Conservation (phyloP, 2,797 vertebrate species). For the Lutjanus argentimaculatus region DNA sequence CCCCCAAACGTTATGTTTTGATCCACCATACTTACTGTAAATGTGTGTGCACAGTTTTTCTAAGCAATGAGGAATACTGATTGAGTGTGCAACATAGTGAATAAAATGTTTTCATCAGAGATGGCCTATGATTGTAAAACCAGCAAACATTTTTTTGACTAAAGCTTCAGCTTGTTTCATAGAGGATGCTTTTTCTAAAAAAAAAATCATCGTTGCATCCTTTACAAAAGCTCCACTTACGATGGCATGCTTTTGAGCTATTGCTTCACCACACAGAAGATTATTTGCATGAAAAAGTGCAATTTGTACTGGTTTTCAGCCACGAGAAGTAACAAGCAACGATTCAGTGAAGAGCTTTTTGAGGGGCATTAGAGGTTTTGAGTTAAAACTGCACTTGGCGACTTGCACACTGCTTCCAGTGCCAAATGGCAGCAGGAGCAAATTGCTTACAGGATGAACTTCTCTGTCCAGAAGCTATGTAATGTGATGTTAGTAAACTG, state of each 20-base stretch:
- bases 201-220: not conserved
- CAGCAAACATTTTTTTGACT: not conserved
- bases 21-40: not conserved
- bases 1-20: not conserved
- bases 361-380: slow-evolving; percentile 12
- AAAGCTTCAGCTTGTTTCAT: not conserved
- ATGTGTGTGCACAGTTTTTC: not conserved
- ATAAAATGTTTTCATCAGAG: too few species aligned
- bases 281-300: slow-evolving; percentile 8
- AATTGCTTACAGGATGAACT: slow-evolving; percentile 33
- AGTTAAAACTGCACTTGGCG: slow-evolving; percentile 34
- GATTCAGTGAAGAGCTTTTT: slow-evolving; percentile 6
- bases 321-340: not conserved
- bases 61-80: not conserved
- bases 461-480: slow-evolving; percentile 18
- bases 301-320: slow-evolving; percentile 7
- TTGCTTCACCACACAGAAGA: not conserved
- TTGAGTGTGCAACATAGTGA: not conserved
- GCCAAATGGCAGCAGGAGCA: slow-evolving; percentile 23
- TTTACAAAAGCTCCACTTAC: not conserved
- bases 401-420: not conserved
- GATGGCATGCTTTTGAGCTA: too few species aligned
- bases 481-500: slow-evolving; percentile 16
- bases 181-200: not conserved
- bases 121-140: not conserved